Evolutionary conservation across 2,797 vertebrate species (phyloP).

Genomic region (Loriculus beryllinus): DNA sequence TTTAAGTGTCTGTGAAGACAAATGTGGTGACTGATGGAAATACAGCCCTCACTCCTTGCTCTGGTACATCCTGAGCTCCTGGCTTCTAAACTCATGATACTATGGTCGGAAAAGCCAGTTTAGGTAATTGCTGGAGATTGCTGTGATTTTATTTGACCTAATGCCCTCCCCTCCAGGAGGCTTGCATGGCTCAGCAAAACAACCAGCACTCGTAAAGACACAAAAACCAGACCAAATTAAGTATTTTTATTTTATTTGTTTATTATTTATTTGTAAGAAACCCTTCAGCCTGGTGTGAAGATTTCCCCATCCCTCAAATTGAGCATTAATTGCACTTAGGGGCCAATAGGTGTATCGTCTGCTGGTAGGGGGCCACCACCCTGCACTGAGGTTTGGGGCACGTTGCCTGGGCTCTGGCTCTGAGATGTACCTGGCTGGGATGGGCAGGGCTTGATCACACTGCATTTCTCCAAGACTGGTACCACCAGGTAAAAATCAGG

Average conservation of each 20-base stretch:
- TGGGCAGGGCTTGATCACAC: neutral
- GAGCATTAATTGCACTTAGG: neutral
- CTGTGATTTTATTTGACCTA: neutral
- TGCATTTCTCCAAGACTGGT: neutral
- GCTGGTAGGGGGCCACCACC: no score
- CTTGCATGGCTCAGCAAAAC: neutral
- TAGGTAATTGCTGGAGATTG: neutral
- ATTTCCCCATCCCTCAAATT: neutral
- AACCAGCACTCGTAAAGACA: neutral
- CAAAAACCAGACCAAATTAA: neutral
- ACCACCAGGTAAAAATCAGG: neutral
- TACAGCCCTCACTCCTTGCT: neutral
- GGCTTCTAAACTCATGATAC: neutral
- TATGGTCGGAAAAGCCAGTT: neutral
- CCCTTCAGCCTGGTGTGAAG: neutral
- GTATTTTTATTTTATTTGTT: neutral
- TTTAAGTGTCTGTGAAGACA: neutral
- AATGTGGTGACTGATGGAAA: neutral
- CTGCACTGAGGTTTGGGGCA: accelerated
- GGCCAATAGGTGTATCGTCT: neutral
- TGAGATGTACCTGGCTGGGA: accelerated
- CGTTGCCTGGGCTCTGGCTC: accelerated
- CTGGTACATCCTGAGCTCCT: neutral
- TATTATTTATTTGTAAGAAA: neutral
- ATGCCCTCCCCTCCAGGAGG: neutral